Base-by-base conservation (phyloP, 2,888 invertebrate genomes). In the Callinectes sapidus region DNA sequence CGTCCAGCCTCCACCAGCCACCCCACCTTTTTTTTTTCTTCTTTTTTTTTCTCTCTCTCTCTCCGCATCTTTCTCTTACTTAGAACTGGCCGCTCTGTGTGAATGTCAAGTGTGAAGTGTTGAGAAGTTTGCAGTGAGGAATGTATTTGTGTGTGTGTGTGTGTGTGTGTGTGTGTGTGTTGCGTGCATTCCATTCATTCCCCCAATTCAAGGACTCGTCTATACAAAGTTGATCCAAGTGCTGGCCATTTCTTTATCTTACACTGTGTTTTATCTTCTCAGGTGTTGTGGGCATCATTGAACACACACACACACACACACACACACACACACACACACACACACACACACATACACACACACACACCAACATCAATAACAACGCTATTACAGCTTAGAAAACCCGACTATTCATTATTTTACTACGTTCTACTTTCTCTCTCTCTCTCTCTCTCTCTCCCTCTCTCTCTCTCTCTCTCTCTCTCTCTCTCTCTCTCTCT, bases 381-480 rank as follows among this genome's bases (percentile, higher is more conserved):
- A 28, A 5, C 71, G 28, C 28, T 28, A n/a, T 28, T 71, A 28
- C 71, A 71, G n/a, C 71, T 10, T 71, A 23, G 71, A 71, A 71
- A 28, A 10, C 10, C 61, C 61, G 3, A 61, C 61, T 16, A 61
- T 23, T 61, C 2, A 2, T 61, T 61, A 8, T 61, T 23, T 61
- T 61, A 61, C n/a, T 23, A 23, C 61, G 71, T 28, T 28, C 13
- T 23, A 2, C 61, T 61, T 5, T 61, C 85, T 28, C 85, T 39
- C 85, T 39, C 71, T 71, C 71, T 71, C 28, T 71, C 71, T 61
- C 61, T 61, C 61, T 61, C 61, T 85, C 85, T 85, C 85, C 32
- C 85, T 85, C 85, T 85, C 85, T 85, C 85, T 85, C 85, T 85
- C 85, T 85, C 85, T 85, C 85, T 85, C 85, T 85, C 85, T 85